Base-by-base conservation (phyloP, 2,113 vertebrate species). In the Phocoena sinus region DNA sequence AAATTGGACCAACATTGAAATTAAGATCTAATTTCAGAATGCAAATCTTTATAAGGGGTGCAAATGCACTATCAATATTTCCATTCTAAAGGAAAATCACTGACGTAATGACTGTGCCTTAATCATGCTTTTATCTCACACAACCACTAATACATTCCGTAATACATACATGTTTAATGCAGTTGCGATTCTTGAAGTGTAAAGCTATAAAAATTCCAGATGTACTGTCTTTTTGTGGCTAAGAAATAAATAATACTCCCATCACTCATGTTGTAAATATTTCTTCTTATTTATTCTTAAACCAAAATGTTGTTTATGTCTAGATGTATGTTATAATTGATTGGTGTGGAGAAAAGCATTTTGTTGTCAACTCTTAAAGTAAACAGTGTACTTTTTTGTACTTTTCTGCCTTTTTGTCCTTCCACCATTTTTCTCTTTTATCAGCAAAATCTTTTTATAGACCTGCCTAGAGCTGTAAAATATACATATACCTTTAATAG, bases 381-480 rank as follows among this genome's bases (percentile, higher is more conserved):
- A 44, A 47, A 47, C 44, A 47, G 44, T 47, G 44, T 47, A 47
- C 44, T 47, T 47, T 47, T 47, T 53, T 56, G 6, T 33, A 93
- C 65, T 97, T 83, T 76, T 93, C 91, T 96, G 0, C 84, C 73
- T 90, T 95, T 68, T 73, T 96, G 33, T 94, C 38, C 26, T 21
- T 96, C 63, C 70, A 76, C 71, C 63, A 92, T 88, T 98, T 86
- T 97, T 97, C 98, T 97, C 85, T 98, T 96, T 89, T 84, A 89
- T 97, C 97, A 96, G 98, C 97, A 86, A 81, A 81, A 93, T 97
- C 89, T 91, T 96, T 97, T 97, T 96, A 97, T 65, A 98, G 97
- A 98, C 62, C 97, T 97, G 95, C 96, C 90, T 97, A 76, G 58
- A 91, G 97, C 94, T 98, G 56, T 96, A 95, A 98, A 98, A 98